Base-by-base conservation (phyloP, 2,888 invertebrate species). In the Polymixis flavicincta region DNA sequence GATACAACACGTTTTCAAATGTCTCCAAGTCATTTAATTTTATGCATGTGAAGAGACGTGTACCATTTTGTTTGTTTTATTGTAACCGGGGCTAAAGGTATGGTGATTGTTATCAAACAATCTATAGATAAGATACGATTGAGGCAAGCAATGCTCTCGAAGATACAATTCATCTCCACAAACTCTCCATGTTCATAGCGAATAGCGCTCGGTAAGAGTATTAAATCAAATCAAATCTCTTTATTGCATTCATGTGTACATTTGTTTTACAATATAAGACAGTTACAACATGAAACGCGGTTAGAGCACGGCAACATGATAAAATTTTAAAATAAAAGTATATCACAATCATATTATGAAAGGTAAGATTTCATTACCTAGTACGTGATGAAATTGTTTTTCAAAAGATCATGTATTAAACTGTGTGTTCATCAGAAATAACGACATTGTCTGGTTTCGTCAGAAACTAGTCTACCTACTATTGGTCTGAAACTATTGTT, bases 121-220 rank as follows among this genome's bases (percentile, higher is more conserved):
- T 69, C 69, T 71, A 17, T 61, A 59, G 84, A 87, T 87, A 88
- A 87, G 88, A 88, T 87, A 85, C 11, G 48, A 7, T 1, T 28
- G 57, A 57, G 67, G 57, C 52, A 57, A 74, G 60, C 45, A 60
- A 64, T 67, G 37, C 70, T 74, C 42, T 45, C 37, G 48, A 17
- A 25, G 37, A 50, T 54, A 32, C 59, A 32, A 59, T 11, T 11
- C 63, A n/a, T 50, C 78, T 45, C 22, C 32, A 55, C 50, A 37
- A 68, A 45, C 42, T 50, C 14, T 32, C 32, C 4, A 7, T 17
- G 25, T 17, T 11, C 17, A 9, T 50, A 17, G 55, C 19, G n/a
- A 17, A 3, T 13, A 22, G 42, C 28, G 22, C 54, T 28, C 54
- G 61, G 48, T 45, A 25, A 45, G 37, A 6, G 25, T 45, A n/a